phyloP scores from a whole-genome alignment of 2,113 vertebrate species.

The Ailuropoda melanoleuca region DNA sequence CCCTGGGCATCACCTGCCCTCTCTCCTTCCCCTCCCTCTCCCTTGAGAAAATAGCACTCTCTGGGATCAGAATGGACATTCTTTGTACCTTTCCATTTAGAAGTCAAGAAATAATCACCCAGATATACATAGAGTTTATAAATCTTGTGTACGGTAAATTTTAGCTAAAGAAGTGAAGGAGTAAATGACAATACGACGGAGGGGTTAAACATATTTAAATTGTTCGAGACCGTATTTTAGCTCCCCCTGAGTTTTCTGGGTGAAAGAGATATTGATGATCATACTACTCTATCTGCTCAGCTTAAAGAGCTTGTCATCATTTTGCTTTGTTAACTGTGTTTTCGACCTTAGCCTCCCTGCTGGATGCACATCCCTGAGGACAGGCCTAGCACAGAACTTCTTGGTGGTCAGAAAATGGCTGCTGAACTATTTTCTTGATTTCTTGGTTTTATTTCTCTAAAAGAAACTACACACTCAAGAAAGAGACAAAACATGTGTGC shows the following conservation, averaged over 20 bases:
- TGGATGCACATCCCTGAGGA: not conserved
- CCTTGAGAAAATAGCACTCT: not conserved
- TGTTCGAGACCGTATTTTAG: not conserved
- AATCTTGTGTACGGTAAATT: not conserved
- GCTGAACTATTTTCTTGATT: not conserved
- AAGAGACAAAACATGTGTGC: not conserved
- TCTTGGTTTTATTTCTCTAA: not conserved
- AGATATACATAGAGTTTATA: not conserved
- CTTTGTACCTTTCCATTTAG: not conserved
- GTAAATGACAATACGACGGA: not conserved
- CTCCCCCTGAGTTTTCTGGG: not conserved
- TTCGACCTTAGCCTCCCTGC: not conserved
- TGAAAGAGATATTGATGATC: not conserved
- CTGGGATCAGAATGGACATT: not conserved
- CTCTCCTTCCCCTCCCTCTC: not conserved
- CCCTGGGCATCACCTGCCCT: accelerated
- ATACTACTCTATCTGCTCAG: not conserved
- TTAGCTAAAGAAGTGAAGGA: not conserved
- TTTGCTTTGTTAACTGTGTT: not conserved
- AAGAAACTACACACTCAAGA: conserved; percentile 18
- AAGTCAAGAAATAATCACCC: not conserved
- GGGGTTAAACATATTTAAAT: not conserved
- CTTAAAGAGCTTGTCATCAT: not conserved
- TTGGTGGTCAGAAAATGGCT: not conserved
- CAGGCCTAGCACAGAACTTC: not conserved